Conservation (phyloP, 2,113 vertebrate genomes). For the Chaetodon trifascialis region DNA sequence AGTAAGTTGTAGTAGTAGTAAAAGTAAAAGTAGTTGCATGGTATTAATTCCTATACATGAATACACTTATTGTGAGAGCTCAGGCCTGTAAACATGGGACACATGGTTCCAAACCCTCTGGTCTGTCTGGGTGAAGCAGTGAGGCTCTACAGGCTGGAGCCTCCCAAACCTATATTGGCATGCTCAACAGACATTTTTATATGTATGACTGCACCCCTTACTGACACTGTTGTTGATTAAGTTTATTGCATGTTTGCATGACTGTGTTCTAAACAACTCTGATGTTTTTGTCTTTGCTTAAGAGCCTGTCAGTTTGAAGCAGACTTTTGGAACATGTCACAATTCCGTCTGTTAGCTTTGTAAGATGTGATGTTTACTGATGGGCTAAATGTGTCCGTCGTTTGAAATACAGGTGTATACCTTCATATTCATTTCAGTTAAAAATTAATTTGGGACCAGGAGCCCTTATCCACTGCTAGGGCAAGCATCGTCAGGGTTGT, state of each 20-base stretch:
- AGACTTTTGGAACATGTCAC: background rate
- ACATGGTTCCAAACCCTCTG: background rate
- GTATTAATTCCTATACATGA: background rate
- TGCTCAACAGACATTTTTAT: background rate
- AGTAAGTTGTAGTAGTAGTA: too few relatives aligned
- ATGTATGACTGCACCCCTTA: background rate
- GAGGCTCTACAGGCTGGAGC: background rate
- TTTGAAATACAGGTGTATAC: background rate
- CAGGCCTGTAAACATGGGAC: background rate
- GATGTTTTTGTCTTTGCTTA: conserved; percentile 15
- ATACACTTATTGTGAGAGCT: too few relatives aligned
- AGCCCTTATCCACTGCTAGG: background rate
- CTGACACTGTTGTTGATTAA: background rate
- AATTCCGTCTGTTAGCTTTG: conserved; percentile 1
- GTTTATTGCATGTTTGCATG: conserved; percentile 63
- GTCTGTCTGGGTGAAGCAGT: background rate
- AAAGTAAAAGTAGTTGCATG: too few relatives aligned
- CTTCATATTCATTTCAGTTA: background rate
- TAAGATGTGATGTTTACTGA: background rate
- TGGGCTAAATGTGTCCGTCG: background rate
- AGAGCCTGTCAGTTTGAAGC: conserved; percentile 30
- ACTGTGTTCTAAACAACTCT: background rate
- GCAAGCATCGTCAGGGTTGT: background rate
- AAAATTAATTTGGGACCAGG: background rate
- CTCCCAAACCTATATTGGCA: background rate